These are phyloP conservation scores for Archilochus colubris DNA, from an alignment of 2,113 vertebrate genomes.

Conservation along the genomic window DNA sequence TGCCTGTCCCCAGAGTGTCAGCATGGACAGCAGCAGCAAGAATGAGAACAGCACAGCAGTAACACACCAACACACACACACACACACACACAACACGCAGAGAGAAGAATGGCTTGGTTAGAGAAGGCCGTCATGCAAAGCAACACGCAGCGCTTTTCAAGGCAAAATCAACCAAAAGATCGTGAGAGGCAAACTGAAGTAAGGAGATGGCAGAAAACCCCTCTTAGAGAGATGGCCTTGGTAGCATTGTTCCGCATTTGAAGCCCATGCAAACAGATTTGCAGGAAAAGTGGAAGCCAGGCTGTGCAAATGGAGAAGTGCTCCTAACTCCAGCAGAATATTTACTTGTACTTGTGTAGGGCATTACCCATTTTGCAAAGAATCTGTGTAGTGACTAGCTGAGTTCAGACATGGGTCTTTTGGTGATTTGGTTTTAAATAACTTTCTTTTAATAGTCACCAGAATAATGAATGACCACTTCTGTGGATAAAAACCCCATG, in stretches of 20 bases:
- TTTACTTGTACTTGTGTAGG: neutral
- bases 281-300: neutral
- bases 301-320: neutral
- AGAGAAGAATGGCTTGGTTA: conserved; percentile 67
- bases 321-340: neutral
- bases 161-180: conserved; percentile 20
- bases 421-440: neutral
- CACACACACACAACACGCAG: conserved; percentile 39
- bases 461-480: neutral
- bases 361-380: neutral
- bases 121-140: conserved; percentile 46
- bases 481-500: neutral
- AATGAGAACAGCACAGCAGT: conserved; percentile 54
- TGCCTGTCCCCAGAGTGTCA: conserved; percentile 71
- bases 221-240: neutral
- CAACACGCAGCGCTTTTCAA: neutral
- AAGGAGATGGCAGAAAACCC: neutral
- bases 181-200: neutral
- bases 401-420: neutral
- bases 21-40: conserved; percentile 65
- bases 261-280: neutral
- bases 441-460: neutral
- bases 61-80: neutral
- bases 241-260: neutral
- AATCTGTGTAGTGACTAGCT: neutral